phyloP scores from a whole-genome alignment of 2,113 vertebrate genomes.

The Xenopus tropicalis region DNA sequence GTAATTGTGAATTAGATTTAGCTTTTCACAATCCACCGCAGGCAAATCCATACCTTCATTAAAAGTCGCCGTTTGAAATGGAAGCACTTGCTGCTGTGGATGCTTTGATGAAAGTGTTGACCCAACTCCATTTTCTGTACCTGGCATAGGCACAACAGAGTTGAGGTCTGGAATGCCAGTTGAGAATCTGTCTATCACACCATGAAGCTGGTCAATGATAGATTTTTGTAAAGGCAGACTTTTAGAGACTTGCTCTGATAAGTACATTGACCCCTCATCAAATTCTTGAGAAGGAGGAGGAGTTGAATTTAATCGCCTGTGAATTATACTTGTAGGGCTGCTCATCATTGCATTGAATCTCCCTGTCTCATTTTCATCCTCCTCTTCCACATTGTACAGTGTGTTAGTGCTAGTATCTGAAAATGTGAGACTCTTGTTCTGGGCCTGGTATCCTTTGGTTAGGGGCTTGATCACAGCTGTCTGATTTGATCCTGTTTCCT shows the following conservation, averaged over 20 bases:
- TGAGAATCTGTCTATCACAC: slow-evolving; percentile 72
- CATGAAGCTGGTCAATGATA: slow-evolving; percentile 71
- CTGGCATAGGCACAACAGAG: slow-evolving; percentile 56
- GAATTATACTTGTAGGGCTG: slow-evolving; percentile 73
- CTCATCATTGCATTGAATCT: slow-evolving; percentile 64
- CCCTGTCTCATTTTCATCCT: slow-evolving; percentile 65
- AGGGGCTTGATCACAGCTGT: slow-evolving; percentile 98
- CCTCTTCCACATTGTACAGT: slow-evolving; percentile 80
- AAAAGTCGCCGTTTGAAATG: slow-evolving; percentile 65
- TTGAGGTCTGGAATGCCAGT: slow-evolving; percentile 67
- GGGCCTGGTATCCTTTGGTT: slow-evolving; percentile 89
- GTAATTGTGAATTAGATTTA: slow-evolving; percentile 84
- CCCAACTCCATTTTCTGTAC: slow-evolving; percentile 55
- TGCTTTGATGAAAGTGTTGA: slow-evolving; percentile 56
- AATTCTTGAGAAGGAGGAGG: slow-evolving; percentile 57
- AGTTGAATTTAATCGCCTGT: slow-evolving; percentile 53
- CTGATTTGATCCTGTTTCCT: slow-evolving; percentile 94
- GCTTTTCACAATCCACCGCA: slow-evolving; percentile 65
- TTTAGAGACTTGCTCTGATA: slow-evolving; percentile 63
- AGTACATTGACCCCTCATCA: slow-evolving; percentile 64
- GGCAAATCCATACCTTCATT: slow-evolving; percentile 66
- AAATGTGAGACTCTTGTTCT: slow-evolving; percentile 78
- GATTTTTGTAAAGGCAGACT: slow-evolving; percentile 61
- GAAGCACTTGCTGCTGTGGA: slow-evolving; percentile 62
- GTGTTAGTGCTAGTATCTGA: slow-evolving; percentile 79